Conservation (phyloP, 2,888 invertebrate species). For the Netelia virgata region DNA sequence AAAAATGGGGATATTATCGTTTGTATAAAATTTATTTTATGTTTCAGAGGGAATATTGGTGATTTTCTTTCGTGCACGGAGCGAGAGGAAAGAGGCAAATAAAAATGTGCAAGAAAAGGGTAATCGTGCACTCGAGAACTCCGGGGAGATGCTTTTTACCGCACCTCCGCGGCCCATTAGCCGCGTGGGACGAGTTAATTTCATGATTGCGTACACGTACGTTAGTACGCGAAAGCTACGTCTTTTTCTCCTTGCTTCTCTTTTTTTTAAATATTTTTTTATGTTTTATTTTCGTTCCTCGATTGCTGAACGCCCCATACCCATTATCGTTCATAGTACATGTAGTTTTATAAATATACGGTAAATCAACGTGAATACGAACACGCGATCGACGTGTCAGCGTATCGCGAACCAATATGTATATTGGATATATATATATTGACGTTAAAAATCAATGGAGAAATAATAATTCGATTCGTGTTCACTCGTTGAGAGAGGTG, state of each 20-base stretch:
- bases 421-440: background rate
- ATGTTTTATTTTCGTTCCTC: slow-evolving; percentile 60
- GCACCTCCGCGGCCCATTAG: slow-evolving; percentile 67
- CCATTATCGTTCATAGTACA: slow-evolving; percentile 18
- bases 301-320: slow-evolving; percentile 43
- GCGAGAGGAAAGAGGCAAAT: slow-evolving; percentile 2
- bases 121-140: slow-evolving; percentile 44
- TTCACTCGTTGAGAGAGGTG: too few relatives aligned
- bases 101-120: slow-evolving; percentile 47
- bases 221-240: slow-evolving; percentile 41
- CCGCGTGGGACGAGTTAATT: slow-evolving; percentile 70
- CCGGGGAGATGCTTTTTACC: slow-evolving; percentile 57
- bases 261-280: slow-evolving; percentile 48
- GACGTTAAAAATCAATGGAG: background rate
- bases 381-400: slow-evolving; percentile 53
- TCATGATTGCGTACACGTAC: slow-evolving; percentile 65
- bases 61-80: background rate
- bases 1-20: too few relatives aligned
- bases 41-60: background rate
- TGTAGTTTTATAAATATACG: slow-evolving; percentile 54
- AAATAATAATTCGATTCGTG: too few relatives aligned
- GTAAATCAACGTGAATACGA: slow-evolving; percentile 64
- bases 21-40: too few relatives aligned
- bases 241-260: slow-evolving; percentile 48
- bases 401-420: background rate